Evolutionary conservation across 2,888 invertebrate species (phyloP).

Genomic region (Catocala sponsa): DNA sequence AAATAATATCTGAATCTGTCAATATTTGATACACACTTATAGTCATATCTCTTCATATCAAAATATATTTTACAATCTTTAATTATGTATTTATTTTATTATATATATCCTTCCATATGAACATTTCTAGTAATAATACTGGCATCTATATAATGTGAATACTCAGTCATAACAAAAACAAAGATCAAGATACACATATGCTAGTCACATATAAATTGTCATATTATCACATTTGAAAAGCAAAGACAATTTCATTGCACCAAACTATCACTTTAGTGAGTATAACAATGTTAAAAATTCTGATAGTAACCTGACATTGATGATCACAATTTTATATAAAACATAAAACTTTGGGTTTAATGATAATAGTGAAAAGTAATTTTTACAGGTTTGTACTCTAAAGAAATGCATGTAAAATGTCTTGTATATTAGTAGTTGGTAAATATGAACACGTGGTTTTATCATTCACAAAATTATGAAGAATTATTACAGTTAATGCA

Average conservation of each 20-base stretch:
- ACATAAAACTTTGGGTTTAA: too few relatives aligned
- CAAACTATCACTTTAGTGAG: not conserved
- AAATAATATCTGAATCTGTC: slow-evolving; percentile 29
- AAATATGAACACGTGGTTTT: too few relatives aligned
- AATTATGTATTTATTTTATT: slow-evolving; percentile 12
- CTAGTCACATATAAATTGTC: not conserved
- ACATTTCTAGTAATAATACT: slow-evolving; percentile 44
- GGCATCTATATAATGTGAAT: slow-evolving; percentile 16
- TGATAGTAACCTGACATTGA: too few relatives aligned
- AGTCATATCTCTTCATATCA: slow-evolving; percentile 28
- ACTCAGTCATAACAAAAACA: slow-evolving; percentile 18
- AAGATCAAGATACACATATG: not conserved
- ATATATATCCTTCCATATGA: slow-evolving; percentile 14
- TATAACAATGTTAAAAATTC: too few relatives aligned
- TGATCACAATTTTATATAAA: too few relatives aligned
- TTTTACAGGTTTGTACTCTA: too few relatives aligned
- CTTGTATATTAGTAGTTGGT: too few relatives aligned
- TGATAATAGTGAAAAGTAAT: too few relatives aligned
- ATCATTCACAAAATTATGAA: too few relatives aligned
- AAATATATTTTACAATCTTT: slow-evolving; percentile 38
- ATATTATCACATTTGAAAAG: not conserved
- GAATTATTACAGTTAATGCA: too few relatives aligned
- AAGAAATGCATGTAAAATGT: too few relatives aligned
- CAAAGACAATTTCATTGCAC: not conserved
- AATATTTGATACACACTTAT: slow-evolving; percentile 20